Evolutionary conservation across 1,140 invertebrate species (phyloP), one percentile per base, ranked within the genome.

Genomic region (Solen grandis): DNA sequence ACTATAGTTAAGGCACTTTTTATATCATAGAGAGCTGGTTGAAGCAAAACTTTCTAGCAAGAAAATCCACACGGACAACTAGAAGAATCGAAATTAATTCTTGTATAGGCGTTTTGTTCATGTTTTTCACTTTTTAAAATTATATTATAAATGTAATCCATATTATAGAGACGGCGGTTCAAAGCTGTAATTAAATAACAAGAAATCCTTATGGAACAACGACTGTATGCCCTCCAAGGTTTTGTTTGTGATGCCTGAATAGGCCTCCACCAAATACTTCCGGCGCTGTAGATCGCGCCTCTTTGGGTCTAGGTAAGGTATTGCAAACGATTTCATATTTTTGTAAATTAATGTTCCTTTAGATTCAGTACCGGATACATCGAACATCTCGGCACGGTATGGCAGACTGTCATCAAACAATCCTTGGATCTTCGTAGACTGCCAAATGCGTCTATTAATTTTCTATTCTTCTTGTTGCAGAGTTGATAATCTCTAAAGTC

Each of bases 141-240:
- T n/a, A n/a, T n/a, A n/a, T n/a, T n/a, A n/a, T n/a, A n/a, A n/a
- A n/a, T n/a, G n/a, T n/a, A n/a, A n/a, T n/a, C n/a, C n/a, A n/a
- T n/a, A n/a, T n/a, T n/a, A n/a, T n/a, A n/a, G n/a, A n/a, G n/a
- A n/a, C 22, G 74, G 74, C 5, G 74, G 74, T 25, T 14, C 19
- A 25, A 41, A 1, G 22, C 57, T 29, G n/a, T 76, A 76, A 19
- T 33, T 52, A 66, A 76, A 66, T 22, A 76, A 35, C 19, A 31
- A 14, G 27, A 76, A 76, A 27, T 76, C 74, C 29, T 55, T 22
- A n/a, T 66, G 74, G 66, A 52, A 76, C 31, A 76, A 10, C 29
- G 29, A 2, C 22, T 66, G 74, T 63, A 76, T 55, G 16, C 25
- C n/a, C 19, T 33, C 27, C 0, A 76, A 2, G 19, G 41, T 36